Evolutionary conservation across 2,113 vertebrate genomes (phyloP), one percentile per base, ranked within the genome.

Genomic region (Lampris megalopsis): DNA sequence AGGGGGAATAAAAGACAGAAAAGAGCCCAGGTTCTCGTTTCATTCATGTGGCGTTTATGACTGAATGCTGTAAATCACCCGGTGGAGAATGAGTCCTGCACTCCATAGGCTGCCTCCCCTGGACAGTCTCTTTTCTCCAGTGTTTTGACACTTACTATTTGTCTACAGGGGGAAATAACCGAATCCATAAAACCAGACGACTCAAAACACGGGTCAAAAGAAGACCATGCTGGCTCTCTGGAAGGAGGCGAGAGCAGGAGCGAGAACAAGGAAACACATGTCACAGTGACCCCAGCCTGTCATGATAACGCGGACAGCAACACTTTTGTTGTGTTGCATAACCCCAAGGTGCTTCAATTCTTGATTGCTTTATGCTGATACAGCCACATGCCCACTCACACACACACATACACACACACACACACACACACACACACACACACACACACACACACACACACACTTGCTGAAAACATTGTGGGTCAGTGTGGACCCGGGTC

Each of bases 41-140:
- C 7, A 71, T 64, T 66, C 71, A 81, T 64, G 67, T 53, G 59
- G 56, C 1, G 54, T 69, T 72, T 54, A 59, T 60, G 10, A 63
- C 1, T 2, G 61, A 69, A 72, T 67, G 73, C 35, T 67, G 38
- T 80, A 81, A 79, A 86, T 85, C 63, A 71, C 62, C 38, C 43
- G 64, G 49, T 58, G 40, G 7, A 59, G 36, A 59, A 2, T 36
- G 74, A 66, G 58, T 49, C 24, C 53, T 64, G 40, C 59, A 74
- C 65, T 82, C 63, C 70, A 75, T 36, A 54, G 13, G 36, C 70
- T 38, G 35, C 60, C 2, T 13, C 71, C 76, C 65, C 66, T 5
- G 4, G 49, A 60, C n/a, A n/a, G 13, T 65, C 45, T 61, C 57
- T 57, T 63, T 11, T 65, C 1, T 35, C 38, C 36, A 8, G 64